Evolutionary conservation across 1,140 invertebrate species (phyloP).

Genomic region (Heliothis virescens): DNA sequence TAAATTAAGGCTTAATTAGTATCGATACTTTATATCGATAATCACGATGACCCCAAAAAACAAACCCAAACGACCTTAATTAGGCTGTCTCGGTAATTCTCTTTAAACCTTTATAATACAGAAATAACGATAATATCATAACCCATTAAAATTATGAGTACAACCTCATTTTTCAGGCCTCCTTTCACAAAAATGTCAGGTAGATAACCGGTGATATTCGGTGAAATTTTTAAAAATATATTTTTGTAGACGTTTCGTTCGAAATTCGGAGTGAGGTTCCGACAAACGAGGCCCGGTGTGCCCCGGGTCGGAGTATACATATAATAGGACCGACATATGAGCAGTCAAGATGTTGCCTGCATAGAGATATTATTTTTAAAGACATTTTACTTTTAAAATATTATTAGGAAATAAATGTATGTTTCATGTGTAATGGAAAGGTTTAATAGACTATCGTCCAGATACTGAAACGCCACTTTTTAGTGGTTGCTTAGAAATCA

Average conservation of each 20-base stretch:
- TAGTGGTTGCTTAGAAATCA: too few species aligned
- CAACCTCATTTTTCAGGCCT: slow-evolving; percentile 10
- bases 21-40: too few species aligned
- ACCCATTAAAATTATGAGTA: background rate
- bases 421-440: too few species aligned
- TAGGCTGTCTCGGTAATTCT: background rate
- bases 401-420: too few species aligned
- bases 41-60: too few species aligned
- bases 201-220: background rate
- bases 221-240: slow-evolving; percentile 11
- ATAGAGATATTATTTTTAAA: background rate
- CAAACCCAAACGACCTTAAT: background rate
- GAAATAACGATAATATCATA: background rate
- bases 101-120: background rate
- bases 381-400: background rate
- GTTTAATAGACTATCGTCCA: too few species aligned
- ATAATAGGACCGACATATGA: slow-evolving; percentile 23
- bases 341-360: slow-evolving; percentile 24
- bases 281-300: slow-evolving; percentile 26
- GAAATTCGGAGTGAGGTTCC: background rate
- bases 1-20: too few species aligned
- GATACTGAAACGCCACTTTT: too few species aligned
- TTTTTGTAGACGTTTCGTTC: background rate
- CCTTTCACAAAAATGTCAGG: slow-evolving; percentile 12
- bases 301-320: background rate